Evolutionary conservation across 2,797 vertebrate species (phyloP).

Genomic region (Syngnathus rostellatus): DNA sequence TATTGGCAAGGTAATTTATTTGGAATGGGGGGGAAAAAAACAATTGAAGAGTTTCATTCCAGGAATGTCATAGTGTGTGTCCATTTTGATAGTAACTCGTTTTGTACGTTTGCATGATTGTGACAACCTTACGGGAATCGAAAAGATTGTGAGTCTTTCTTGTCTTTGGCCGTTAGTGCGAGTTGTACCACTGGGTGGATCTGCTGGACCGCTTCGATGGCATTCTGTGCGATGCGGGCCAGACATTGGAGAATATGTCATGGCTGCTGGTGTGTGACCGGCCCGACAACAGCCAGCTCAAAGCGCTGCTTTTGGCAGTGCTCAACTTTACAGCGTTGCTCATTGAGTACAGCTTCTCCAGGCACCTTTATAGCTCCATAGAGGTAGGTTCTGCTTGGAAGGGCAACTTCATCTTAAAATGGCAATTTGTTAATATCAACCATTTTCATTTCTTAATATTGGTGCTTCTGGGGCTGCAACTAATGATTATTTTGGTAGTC

Average conservation of each 20-base stretch:
- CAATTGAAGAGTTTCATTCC: background rate
- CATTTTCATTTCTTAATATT: too few species aligned
- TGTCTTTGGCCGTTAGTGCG: conserved; percentile 70
- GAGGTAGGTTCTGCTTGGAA: conserved; percentile 68
- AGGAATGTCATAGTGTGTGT: background rate
- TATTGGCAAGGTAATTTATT: conserved; percentile 83
- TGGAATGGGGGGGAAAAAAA: background rate
- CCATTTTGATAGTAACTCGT: background rate
- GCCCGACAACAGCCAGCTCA: conserved; percentile 83
- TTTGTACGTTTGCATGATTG: background rate
- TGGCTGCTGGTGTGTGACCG: conserved; percentile 95
- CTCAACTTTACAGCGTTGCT: conserved; percentile 95
- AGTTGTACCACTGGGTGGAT: conserved; percentile 98
- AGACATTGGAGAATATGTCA: conserved; percentile 92
- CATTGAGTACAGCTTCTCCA: conserved; percentile 96
- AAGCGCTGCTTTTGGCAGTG: conserved; percentile 88
- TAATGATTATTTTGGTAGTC: too few species aligned
- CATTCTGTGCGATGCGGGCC: conserved; percentile 89
- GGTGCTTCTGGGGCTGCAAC: too few species aligned
- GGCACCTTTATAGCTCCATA: conserved; percentile 96
- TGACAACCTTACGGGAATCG: background rate
- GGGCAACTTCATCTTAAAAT: too few species aligned
- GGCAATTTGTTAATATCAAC: too few species aligned
- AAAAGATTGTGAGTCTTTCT: too few species aligned
- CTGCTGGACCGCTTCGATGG: conserved; percentile 94